Percentiles rank a stretch among this genome's conserved stretches.
phyloP scores from a whole-genome alignment of 2,113 vertebrate species.

The Vulpes ferrilata region DNA sequence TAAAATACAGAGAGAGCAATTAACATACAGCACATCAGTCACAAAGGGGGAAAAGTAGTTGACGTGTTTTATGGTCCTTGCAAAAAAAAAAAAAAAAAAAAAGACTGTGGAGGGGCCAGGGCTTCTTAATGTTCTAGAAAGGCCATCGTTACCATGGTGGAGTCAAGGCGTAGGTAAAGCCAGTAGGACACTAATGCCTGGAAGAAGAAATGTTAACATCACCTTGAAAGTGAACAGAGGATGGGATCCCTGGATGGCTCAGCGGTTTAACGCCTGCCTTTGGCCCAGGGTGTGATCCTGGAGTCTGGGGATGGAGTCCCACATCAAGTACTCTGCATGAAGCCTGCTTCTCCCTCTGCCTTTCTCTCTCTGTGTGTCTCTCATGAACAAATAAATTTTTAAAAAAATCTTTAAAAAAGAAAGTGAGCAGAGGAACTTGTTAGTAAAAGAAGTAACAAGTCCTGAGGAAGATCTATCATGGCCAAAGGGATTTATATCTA shows the following conservation, averaged over 20 bases:
- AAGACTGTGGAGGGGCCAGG: no score
- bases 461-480: not conserved
- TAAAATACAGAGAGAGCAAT: not conserved
- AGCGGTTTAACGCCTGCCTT: no score
- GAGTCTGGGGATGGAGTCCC: no score
- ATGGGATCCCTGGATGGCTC: no score
- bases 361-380: no score
- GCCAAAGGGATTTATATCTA: not conserved
- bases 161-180: not conserved
- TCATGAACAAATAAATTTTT: no score
- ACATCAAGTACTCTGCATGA: no score
- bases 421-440: not conserved
- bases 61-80: not conserved
- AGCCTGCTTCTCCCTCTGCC: no score
- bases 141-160: no score
- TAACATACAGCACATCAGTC: not conserved
- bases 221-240: not conserved
- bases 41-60: not conserved
- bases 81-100: not conserved
- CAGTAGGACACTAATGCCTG: not conserved
- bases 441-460: not conserved
- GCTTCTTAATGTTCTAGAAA: not conserved
- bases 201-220: not conserved
- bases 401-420: no score
- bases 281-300: no score